Conservation (phyloP, 2,888 invertebrate genomes). For the Tromatobia lineatoria region DNA sequence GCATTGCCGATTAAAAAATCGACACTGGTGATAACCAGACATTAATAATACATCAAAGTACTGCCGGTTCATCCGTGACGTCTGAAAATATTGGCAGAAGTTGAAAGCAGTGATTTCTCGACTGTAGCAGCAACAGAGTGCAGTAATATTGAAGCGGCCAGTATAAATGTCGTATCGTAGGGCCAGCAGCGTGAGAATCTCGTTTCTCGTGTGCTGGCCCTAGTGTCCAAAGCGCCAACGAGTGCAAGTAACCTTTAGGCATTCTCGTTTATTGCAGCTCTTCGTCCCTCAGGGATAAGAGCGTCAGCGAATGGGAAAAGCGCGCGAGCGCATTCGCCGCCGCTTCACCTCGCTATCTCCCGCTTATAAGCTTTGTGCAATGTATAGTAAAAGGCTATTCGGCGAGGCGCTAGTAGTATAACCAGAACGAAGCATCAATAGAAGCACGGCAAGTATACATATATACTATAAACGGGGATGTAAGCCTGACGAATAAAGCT, state of each 20-base stretch:
- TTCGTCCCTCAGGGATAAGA: conserved; percentile 44
- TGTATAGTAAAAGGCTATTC: conserved; percentile 47
- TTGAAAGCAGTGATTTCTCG: not conserved
- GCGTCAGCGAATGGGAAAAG: conserved; percentile 13
- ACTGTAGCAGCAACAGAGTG: not conserved
- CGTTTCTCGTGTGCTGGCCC: conserved; percentile 20
- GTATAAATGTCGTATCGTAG: conserved; percentile 16
- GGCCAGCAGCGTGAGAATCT: not conserved
- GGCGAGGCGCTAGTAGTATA: conserved; percentile 2
- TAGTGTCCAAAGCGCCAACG: conserved; percentile 26
- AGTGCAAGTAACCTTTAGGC: conserved; percentile 48
- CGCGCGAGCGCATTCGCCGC: conserved; percentile 1
- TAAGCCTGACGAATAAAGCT: conserved; percentile 43
- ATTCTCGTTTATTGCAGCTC: conserved; percentile 23
- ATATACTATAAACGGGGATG: conserved; percentile 13
- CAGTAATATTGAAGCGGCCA: not conserved
- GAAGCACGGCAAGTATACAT: conserved; percentile 13
- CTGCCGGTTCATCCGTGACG: not conserved
- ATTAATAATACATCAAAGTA: not conserved
- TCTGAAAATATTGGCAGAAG: not conserved
- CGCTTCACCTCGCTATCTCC: conserved; percentile 45
- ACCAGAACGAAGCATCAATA: conserved; percentile 26
- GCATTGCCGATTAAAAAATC: not conserved
- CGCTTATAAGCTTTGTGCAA: conserved; percentile 41
- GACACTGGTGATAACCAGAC: not conserved